Percentiles rank a stretch among this genome's conserved stretches.
These are phyloP conservation scores for Machimus rusticus DNA, from an alignment of 2,888 invertebrate genomes.

Conservation along the genomic window DNA sequence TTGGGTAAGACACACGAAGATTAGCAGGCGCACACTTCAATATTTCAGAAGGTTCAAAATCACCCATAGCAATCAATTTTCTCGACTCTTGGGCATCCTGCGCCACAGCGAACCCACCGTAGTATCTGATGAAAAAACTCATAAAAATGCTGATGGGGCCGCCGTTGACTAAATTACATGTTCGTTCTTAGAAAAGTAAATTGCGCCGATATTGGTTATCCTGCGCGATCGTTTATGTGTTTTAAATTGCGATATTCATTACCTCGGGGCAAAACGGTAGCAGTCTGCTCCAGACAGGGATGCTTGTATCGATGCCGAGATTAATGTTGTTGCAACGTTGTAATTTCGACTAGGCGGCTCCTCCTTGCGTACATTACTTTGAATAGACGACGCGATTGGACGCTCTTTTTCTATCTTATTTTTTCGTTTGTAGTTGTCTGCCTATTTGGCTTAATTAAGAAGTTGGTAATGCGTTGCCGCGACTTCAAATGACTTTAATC, in stretches of 20 bases:
- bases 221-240: constrained; percentile 48
- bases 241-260: constrained; percentile 49
- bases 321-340: constrained; percentile 47
- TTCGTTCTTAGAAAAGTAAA: constrained; percentile 48
- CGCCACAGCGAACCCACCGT: background rate
- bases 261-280: constrained; percentile 47
- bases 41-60: constrained; percentile 38
- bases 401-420: background rate
- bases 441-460: background rate
- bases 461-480: background rate
- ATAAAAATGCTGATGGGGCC: constrained; percentile 48
- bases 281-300: constrained; percentile 46
- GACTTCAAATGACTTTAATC: background rate
- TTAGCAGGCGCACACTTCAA: background rate
- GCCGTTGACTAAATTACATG: constrained; percentile 48
- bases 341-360: constrained; percentile 45
- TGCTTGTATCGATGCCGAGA: constrained; percentile 45
- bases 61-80: constrained; percentile 47
- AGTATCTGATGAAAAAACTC: constrained; percentile 39
- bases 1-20: background rate
- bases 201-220: constrained; percentile 47
- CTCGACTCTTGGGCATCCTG: constrained; percentile 15
- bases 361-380: constrained; percentile 44
- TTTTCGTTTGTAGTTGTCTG: background rate
- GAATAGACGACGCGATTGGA: constrained; percentile 39